Percentiles rank a stretch among this genome's conserved stretches.
These are phyloP conservation scores for Neoascia interrupta DNA, from an alignment of 2,888 invertebrate species.

Conservation along the genomic window DNA sequence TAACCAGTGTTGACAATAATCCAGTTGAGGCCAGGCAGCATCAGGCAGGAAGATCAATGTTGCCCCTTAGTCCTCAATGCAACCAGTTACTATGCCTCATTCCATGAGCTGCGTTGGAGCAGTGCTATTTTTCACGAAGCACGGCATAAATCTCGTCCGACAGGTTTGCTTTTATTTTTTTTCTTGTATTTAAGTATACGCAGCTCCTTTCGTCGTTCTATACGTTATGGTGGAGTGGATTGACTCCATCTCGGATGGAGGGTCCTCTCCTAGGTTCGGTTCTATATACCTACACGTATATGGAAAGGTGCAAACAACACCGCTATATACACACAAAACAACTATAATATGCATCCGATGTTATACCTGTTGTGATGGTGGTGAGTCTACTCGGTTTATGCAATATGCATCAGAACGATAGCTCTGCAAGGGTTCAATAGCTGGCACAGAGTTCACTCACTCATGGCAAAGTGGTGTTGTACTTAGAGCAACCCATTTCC, in stretches of 20 bases:
- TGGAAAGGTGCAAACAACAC: constrained; percentile 42
- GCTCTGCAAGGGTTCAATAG: constrained; percentile 53
- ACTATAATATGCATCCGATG: constrained; percentile 48
- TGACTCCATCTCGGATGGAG: too few species aligned
- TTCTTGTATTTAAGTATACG: constrained; percentile 5
- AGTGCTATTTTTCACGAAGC: constrained; percentile 55
- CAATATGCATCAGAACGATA: constrained; percentile 24
- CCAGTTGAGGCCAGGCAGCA: constrained; percentile 12
- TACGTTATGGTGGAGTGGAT: constrained; percentile 31
- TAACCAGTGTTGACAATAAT: constrained; percentile 65
- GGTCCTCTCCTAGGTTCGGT: constrained; percentile 15
- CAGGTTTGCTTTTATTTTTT: constrained; percentile 43
- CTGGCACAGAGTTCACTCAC: constrained; percentile 64
- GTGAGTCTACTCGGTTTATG: constrained; percentile 31
- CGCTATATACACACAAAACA: constrained; percentile 63
- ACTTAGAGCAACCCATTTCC: constrained; percentile 26
- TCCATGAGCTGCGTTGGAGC: constrained; percentile 5
- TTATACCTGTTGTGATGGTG: constrained; percentile 44
- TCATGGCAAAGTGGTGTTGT: constrained; percentile 15
- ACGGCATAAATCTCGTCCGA: constrained; percentile 64
- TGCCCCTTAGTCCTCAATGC: constrained; percentile 26
- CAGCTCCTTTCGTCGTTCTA: constrained; percentile 15
- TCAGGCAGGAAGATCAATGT: constrained; percentile 38
- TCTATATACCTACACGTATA: constrained; percentile 23
- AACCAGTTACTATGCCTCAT: constrained; percentile 36